Evolutionary conservation across 2,888 invertebrate genomes (phyloP).

Genomic region (Yponomeuta plumbellus): DNA sequence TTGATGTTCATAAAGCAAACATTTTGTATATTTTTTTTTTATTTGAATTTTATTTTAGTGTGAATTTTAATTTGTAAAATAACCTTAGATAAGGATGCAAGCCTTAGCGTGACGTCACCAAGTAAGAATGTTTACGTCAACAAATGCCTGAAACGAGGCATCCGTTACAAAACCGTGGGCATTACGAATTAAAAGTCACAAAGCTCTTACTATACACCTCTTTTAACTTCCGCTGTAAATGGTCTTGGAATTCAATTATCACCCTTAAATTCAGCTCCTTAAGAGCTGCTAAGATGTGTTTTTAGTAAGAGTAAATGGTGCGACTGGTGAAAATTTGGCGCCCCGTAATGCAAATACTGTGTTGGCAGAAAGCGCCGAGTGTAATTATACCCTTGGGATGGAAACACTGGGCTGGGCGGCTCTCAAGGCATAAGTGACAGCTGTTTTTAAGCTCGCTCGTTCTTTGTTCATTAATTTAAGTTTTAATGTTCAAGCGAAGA

Average conservation of each 20-base stretch:
- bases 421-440: constrained; percentile 16
- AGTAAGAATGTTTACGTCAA: not conserved
- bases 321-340: constrained; percentile 4
- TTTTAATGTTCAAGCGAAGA: too few relatives aligned
- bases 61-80: too few relatives aligned
- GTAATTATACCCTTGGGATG: constrained; percentile 55
- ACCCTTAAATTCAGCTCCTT: not conserved
- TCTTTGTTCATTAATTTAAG: too few relatives aligned
- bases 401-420: constrained; percentile 30
- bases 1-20: too few relatives aligned
- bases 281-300: not conserved
- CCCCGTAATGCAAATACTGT: constrained; percentile 49
- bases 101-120: too few relatives aligned
- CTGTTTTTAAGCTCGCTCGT: constrained; percentile 8
- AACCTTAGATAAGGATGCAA: too few relatives aligned
- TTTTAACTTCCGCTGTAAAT: not conserved
- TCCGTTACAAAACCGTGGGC: not conserved
- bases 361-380: constrained; percentile 41
- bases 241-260: not conserved
- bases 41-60: too few relatives aligned
- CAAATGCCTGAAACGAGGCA: not conserved
- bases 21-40: too few relatives aligned
- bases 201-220: not conserved
- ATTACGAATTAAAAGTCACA: not conserved
- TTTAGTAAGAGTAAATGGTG: not conserved